Evolutionary conservation across 2,888 invertebrate species (phyloP).

Genomic region (Cantharis flavilabris): DNA sequence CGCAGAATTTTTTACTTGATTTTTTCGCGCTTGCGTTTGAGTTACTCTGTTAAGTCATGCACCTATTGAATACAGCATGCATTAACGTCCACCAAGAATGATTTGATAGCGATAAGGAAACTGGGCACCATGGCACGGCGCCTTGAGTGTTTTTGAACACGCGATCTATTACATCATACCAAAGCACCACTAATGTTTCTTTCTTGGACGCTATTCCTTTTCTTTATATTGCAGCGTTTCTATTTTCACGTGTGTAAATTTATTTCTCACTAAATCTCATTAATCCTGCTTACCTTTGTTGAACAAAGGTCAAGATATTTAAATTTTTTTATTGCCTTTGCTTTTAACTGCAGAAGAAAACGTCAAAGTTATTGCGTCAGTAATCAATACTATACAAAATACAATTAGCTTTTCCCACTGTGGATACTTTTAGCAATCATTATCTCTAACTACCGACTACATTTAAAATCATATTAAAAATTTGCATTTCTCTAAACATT

Average conservation of each 20-base stretch:
- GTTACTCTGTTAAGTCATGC: constrained; percentile 44
- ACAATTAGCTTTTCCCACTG: background rate
- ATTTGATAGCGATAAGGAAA: constrained; percentile 50
- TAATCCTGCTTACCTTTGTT: constrained; percentile 39
- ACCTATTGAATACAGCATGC: constrained; percentile 47
- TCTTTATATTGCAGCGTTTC: constrained; percentile 15
- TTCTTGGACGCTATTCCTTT: constrained; percentile 10
- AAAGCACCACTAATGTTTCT: constrained; percentile 13
- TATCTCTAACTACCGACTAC: background rate
- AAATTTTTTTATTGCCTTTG: constrained; percentile 1
- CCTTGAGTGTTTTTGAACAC: constrained; percentile 46
- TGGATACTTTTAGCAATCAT: background rate
- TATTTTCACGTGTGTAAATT: constrained; percentile 9
- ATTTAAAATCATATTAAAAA: background rate
- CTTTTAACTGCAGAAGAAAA: constrained; percentile 16
- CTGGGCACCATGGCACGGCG: constrained; percentile 48
- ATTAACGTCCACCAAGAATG: constrained; percentile 47
- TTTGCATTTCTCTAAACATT: background rate
- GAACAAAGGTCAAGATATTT: constrained; percentile 32
- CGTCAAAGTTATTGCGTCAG: constrained; percentile 22
- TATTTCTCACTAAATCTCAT: constrained; percentile 34
- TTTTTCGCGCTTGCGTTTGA: constrained; percentile 32
- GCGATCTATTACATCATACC: constrained; percentile 52
- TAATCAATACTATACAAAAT: constrained; percentile 12
- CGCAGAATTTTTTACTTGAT: constrained; percentile 30